A percentile compares a stretch with the other conserved stretches of the same genome.
phyloP scores from a whole-genome alignment of 2,888 invertebrate genomes.

The Apodemia hepburni region DNA sequence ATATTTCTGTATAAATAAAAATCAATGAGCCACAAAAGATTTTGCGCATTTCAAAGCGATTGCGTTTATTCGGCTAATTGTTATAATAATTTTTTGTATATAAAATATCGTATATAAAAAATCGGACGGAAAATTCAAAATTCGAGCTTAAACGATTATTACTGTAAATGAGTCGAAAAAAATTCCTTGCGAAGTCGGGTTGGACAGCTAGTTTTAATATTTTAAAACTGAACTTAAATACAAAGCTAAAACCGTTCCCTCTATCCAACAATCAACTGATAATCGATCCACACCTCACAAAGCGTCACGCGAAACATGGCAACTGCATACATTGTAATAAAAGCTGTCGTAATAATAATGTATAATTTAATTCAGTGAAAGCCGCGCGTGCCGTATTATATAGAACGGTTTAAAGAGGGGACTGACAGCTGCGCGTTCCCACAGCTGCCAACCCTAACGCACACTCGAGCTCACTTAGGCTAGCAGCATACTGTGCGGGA shows the following conservation, averaged over 20 bases:
- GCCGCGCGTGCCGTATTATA: slow-evolving; percentile 68
- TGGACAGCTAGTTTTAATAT: no score
- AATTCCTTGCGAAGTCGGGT: no score
- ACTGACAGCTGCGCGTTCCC: slow-evolving; percentile 62
- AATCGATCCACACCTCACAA: slow-evolving; percentile 15
- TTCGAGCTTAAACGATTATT: no score
- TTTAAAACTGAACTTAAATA: neutral
- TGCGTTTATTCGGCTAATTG: no score
- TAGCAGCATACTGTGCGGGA: slow-evolving; percentile 36
- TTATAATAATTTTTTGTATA: no score
- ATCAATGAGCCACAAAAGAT: no score
- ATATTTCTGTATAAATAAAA: no score
- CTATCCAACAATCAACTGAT: slow-evolving; percentile 11
- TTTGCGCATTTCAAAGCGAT: no score
- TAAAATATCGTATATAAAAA: no score
- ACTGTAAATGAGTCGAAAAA: no score
- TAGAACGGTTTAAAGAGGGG: slow-evolving; percentile 44
- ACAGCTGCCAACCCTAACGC: slow-evolving; percentile 57
- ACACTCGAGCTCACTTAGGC: slow-evolving; percentile 38
- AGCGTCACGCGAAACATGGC: slow-evolving; percentile 39
- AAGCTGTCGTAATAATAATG: slow-evolving; percentile 63
- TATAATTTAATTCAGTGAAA: slow-evolving; percentile 74
- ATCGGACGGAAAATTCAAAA: no score
- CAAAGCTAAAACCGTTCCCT: neutral
- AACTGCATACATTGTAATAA: slow-evolving; percentile 57